Evolutionary conservation across 2,888 invertebrate genomes (phyloP).

Genomic region (Torymus aiolomorphi): DNA sequence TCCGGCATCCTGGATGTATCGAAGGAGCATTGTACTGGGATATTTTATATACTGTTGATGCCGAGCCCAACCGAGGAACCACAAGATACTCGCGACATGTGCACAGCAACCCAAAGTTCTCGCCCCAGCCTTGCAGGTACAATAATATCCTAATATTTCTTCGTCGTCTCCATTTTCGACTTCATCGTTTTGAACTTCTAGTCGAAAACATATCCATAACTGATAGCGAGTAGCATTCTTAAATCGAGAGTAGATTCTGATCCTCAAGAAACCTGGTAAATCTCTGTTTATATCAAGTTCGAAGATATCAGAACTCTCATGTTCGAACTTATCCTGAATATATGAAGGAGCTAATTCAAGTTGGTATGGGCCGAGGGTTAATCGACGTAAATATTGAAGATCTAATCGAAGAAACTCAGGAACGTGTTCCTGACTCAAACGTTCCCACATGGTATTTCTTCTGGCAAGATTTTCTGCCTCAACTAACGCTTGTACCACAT

Average conservation of each 20-base stretch:
- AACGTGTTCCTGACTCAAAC: conserved; percentile 28
- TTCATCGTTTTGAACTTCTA: background rate
- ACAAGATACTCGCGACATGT: conserved; percentile 41
- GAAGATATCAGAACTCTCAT: conserved; percentile 34
- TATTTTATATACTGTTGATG: conserved; percentile 35
- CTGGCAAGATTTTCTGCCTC: conserved; percentile 46
- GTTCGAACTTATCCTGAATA: conserved; percentile 37
- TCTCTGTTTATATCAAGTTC: conserved; percentile 34
- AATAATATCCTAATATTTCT: conserved; percentile 16
- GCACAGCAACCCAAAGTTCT: conserved; percentile 47
- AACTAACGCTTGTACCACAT: conserved; percentile 52
- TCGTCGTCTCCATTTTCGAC: background rate
- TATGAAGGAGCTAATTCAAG: conserved; percentile 41
- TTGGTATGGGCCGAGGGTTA: conserved; percentile 49
- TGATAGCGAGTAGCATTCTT: conserved; percentile 27
- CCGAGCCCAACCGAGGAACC: conserved; percentile 45
- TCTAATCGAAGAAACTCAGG: conserved; percentile 36
- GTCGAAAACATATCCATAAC: conserved; percentile 43
- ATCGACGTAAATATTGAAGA: conserved; percentile 49
- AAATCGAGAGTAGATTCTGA: conserved; percentile 47
- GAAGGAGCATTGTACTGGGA: background rate
- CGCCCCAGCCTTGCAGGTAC: conserved; percentile 36
- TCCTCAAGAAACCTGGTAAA: conserved; percentile 38
- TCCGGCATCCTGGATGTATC: background rate
- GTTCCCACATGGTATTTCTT: conserved; percentile 50